Evolutionary conservation across 2,888 invertebrate species (phyloP).

Genomic region (Thelaira solivaga): DNA sequence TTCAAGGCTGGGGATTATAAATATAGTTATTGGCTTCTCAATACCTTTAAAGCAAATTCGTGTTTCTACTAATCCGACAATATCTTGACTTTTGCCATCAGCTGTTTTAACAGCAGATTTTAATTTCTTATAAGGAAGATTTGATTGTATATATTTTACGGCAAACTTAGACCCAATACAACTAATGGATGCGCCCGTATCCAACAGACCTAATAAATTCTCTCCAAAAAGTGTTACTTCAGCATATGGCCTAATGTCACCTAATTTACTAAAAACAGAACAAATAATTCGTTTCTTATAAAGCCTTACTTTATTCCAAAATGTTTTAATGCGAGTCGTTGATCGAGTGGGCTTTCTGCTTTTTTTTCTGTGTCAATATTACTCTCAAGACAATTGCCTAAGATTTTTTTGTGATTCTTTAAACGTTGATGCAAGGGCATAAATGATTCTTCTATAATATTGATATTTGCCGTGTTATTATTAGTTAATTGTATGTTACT

Average conservation of each 20-base stretch:
- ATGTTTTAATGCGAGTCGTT: too few species aligned
- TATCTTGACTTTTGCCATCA: neutral
- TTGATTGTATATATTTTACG: neutral
- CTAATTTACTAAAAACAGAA: neutral
- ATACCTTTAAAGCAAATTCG: neutral
- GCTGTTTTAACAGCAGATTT: neutral
- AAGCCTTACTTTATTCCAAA: neutral
- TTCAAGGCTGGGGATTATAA: neutral
- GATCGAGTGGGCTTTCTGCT: too few species aligned
- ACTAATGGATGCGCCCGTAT: conserved; percentile 17
- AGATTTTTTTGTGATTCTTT: too few species aligned
- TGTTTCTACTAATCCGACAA: neutral
- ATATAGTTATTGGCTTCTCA: conserved; percentile 3
- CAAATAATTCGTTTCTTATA: neutral
- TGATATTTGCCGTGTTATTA: too few species aligned
- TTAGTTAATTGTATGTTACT: too few species aligned
- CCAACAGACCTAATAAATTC: neutral
- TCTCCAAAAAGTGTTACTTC: neutral
- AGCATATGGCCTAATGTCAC: conserved; percentile 3
- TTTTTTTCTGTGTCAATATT: too few species aligned
- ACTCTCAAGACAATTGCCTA: too few species aligned
- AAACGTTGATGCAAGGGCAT: too few species aligned
- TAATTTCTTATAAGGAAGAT: conserved; percentile 2
- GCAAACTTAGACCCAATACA: conserved; percentile 9
- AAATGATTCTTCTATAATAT: too few species aligned